phyloP scores from a whole-genome alignment of 1,140 invertebrate species.

The Cecropterus lyciades region DNA sequence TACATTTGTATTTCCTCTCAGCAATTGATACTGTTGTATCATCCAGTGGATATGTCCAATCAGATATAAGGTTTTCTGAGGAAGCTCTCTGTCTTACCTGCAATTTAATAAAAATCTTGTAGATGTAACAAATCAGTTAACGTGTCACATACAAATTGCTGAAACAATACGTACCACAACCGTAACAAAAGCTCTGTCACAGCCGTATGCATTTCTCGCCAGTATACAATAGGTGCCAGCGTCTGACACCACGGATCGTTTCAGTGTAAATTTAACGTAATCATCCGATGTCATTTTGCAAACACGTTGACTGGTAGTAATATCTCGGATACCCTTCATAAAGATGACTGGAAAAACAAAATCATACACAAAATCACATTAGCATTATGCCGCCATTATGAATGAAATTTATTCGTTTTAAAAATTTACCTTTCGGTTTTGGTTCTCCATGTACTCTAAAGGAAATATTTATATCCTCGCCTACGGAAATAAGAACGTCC shows the following conservation, averaged over 20 bases:
- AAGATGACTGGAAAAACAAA: conserved; percentile 87
- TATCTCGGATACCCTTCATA: conserved; percentile 94
- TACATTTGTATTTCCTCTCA: conserved; percentile 85
- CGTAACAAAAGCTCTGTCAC: conserved; percentile 93
- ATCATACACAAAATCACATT: neutral
- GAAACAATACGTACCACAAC: conserved; percentile 86
- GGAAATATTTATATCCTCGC: conserved; percentile 92
- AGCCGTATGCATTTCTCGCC: conserved; percentile 95
- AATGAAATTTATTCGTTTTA: too few species aligned
- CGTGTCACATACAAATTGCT: too few species aligned
- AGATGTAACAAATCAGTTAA: too few species aligned
- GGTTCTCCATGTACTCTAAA: conserved; percentile 92
- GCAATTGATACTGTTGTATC: conserved; percentile 50
- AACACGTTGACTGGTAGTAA: conserved; percentile 90
- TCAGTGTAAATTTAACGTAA: conserved; percentile 93
- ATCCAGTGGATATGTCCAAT: conserved; percentile 81
- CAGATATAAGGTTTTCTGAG: conserved; percentile 87
- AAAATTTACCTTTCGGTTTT: conserved; percentile 89
- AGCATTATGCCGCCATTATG: too few species aligned
- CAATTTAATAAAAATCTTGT: conserved; percentile 32
- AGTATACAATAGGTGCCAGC: conserved; percentile 97
- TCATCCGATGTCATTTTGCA: conserved; percentile 93
- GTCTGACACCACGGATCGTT: conserved; percentile 93
- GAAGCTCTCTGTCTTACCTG: conserved; percentile 88
- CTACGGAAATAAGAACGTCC: conserved; percentile 88